Percentiles rank a stretch among this genome's conserved stretches.
phyloP scores from a whole-genome alignment of 2,797 vertebrate species.

The Pseudochaenichthys georgianus region DNA sequence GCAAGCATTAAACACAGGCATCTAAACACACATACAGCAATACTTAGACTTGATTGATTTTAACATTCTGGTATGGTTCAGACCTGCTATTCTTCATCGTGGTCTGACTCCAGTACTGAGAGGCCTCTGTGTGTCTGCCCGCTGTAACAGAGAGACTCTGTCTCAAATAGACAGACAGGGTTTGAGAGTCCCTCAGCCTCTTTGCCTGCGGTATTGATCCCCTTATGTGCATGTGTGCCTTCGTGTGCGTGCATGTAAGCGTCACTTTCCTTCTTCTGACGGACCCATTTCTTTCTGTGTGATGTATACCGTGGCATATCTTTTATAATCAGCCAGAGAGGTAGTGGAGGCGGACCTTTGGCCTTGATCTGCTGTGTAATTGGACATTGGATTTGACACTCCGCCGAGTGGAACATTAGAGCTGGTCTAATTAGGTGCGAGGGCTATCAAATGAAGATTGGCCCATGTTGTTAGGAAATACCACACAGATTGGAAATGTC shows the following conservation, averaged over 20 bases:
- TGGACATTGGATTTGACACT: slow-evolving; percentile 86
- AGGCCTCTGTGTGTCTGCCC: slow-evolving; percentile 70
- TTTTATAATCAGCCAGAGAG: slow-evolving; percentile 79
- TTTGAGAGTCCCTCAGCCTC: slow-evolving; percentile 68
- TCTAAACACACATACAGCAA: slow-evolving; percentile 21
- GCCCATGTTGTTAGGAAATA: slow-evolving; percentile 83
- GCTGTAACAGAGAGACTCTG: slow-evolving; percentile 78
- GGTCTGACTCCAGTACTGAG: slow-evolving; percentile 72
- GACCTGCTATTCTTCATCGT: slow-evolving; percentile 70
- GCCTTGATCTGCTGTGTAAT: slow-evolving; percentile 85
- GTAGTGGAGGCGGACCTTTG: slow-evolving; percentile 82
- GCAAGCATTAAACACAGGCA: background rate
- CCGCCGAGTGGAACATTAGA: slow-evolving; percentile 85
- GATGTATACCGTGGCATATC: slow-evolving; percentile 73
- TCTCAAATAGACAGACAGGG: slow-evolving; percentile 72
- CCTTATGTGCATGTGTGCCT: slow-evolving; percentile 47
- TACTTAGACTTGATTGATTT: slow-evolving; percentile 70
- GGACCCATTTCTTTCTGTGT: slow-evolving; percentile 54
- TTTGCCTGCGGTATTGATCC: slow-evolving; percentile 73
- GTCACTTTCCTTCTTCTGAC: slow-evolving; percentile 57
- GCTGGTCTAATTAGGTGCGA: slow-evolving; percentile 84
- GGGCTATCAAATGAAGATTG: slow-evolving; percentile 83
- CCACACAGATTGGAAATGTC: slow-evolving; percentile 84
- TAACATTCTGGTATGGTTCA: slow-evolving; percentile 79
- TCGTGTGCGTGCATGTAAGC: slow-evolving; percentile 15